Evolutionary conservation across 2,888 invertebrate genomes (phyloP), one percentile per base, ranked within the genome.

Genomic region (Pogonocherus hispidulus): DNA sequence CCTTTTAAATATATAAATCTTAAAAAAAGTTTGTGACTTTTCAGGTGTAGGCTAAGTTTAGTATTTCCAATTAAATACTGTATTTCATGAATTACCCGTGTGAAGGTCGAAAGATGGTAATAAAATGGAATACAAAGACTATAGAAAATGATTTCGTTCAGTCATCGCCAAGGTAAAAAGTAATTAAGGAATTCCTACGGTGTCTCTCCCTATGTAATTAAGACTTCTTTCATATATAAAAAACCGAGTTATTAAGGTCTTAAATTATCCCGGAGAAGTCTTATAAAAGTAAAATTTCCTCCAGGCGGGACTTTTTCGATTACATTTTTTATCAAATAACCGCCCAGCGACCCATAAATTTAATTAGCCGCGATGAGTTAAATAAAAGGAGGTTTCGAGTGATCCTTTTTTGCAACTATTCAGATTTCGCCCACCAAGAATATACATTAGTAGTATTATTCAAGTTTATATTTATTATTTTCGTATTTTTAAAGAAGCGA

Each of bases 271-370:
- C 41, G n/a, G 20, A 55, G 35, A 32, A 52, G 18, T 27, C 19
- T 20, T 60, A 11, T 23, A 51, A 49, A 46, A 27, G 49, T 51
- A 49, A 35, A 62, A 51, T 51, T 51, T 62, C 20, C 19, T 22
- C 11, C 19, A 37, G 14, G 20, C n/a, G 14, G 16, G 4, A 51
- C 19, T 62, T 62, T 47, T 49, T 62, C 20, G 35, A 47, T 37
- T 62, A 46, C 16, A 18, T 35, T 49, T 37, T 14, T 62, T 62
- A 62, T 62, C 60, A 62, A 62, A 62, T 62, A 62, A 62, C 18
- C 22, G 18, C 37, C 37, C 22, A 14, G 37, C 49, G 49, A 16
- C 47, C 32, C 22, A 51, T 62, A 37, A 51, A 62, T 62, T 62
- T 62, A 62, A 62, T 62, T 49, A 62, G 6, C 49, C 51, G 37